These are phyloP conservation scores for Ceryle rudis DNA, from an alignment of 2,797 vertebrate species.

Conservation along the genomic window DNA sequence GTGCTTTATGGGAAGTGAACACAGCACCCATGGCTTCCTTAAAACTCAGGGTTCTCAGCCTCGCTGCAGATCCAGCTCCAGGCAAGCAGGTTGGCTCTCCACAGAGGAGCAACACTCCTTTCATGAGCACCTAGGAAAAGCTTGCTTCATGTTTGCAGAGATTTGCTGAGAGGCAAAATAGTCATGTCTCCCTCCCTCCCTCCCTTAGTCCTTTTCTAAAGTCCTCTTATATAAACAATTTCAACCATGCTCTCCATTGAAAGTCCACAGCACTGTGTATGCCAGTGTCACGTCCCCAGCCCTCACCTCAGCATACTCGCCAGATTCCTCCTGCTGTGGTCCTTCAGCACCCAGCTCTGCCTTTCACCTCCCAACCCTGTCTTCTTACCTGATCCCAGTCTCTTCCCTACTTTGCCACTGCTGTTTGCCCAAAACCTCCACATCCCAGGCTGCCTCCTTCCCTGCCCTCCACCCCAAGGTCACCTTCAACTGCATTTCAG, in stretches of 20 bases:
- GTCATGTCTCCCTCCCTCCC: not conserved
- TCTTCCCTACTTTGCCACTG: not conserved
- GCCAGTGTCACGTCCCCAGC: fast-evolving
- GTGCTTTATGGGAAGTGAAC: not conserved
- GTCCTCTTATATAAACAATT: not conserved
- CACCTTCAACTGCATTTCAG: not conserved
- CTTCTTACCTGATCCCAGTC: not conserved
- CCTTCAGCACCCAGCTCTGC: not conserved
- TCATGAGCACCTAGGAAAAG: not conserved
- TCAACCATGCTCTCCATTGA: not conserved
- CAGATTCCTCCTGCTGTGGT: not conserved
- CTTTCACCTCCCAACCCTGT: not conserved
- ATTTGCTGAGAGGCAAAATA: not conserved
- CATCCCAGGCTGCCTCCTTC: not conserved
- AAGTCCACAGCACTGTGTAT: not conserved
- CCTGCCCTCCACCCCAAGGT: not conserved
- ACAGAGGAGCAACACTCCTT: not conserved
- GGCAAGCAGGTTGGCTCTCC: not conserved
- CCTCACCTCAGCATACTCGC: not conserved
- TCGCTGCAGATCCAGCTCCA: fast-evolving
- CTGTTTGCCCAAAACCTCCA: not conserved
- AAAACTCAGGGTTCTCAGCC: not conserved
- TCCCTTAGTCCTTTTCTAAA: not conserved
- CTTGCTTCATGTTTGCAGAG: not conserved
- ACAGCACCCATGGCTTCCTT: not conserved